Evolutionary conservation across 2,113 vertebrate species (phyloP), one percentile per base, ranked within the genome.

Genomic region (Hypocryptadius cinnamomeus): DNA sequence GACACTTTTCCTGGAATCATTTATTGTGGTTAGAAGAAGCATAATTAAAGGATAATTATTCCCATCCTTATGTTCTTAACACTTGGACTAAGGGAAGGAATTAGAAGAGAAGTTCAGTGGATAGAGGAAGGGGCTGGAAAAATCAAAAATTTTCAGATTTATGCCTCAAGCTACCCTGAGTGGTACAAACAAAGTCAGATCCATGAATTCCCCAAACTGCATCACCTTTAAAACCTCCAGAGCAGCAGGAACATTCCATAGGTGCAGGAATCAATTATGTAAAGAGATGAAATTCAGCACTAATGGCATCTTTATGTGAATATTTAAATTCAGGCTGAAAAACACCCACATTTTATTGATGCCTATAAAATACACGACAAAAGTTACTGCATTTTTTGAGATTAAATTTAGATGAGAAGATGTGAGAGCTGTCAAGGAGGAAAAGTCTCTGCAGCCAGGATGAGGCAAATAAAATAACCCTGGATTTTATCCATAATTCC

Each of bases 61-160:
- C 28, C 48, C 61, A 71, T 85, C 42, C 28, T 76, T 23, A 7
- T 5, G 4, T 40, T 74, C 57, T 40, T 24, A n/a, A 68, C 10
- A 23, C n/a, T 70, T 81, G 28, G 24, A 23, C 14, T 40, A 40
- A 66, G 20, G 20, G 39, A 39, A 82, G 10, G 51, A 87, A 68
- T 82, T 35, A 65, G 11, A n/a, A 70, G 64, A 35, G 39, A 71
- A 39, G 10, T 8, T 28, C 25, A 23, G 54, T 7, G 22, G 47
- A 22, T 2, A 12, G 8, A 56, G 10, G 33, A 90, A 71, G 4
- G 15, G 18, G 50, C 18, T 83, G 48, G 15, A 63, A 85, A 93
- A 12, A 60, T 22, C 1, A 1, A 28, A 42, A 63, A 21, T 2
- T 7, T 15, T 13, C 1, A 0, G 6, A 59, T 74, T 87, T 85